Evolutionary conservation across 2,113 vertebrate species (phyloP).

Genomic region (Cavia aperea): DNA sequence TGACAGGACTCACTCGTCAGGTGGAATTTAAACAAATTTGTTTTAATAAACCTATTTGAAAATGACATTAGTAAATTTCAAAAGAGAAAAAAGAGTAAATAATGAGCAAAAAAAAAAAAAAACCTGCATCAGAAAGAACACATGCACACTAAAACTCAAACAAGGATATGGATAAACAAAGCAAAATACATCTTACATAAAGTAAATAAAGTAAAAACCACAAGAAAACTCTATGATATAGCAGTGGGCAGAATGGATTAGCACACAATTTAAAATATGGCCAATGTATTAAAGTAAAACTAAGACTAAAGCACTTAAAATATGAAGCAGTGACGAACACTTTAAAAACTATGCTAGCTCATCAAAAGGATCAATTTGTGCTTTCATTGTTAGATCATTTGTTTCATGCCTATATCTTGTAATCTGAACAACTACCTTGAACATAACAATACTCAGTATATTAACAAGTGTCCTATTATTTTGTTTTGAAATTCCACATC

Average conservation of each 20-base stretch:
- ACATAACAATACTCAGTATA: no score
- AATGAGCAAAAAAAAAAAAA: neutral
- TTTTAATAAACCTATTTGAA: conserved; percentile 11
- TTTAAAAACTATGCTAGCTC: neutral
- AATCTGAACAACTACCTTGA: no score
- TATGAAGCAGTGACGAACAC: neutral
- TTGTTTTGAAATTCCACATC: no score
- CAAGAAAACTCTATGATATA: neutral
- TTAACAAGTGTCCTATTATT: no score
- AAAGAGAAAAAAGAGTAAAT: neutral
- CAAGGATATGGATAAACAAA: neutral
- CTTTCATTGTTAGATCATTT: no score
- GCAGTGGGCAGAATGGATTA: neutral
- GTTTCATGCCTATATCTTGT: no score
- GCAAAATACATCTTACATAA: neutral
- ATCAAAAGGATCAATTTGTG: no score
- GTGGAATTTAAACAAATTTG: neutral
- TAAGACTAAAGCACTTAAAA: conserved; percentile 10
- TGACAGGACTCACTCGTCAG: neutral
- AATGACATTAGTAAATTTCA: neutral
- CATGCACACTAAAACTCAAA: neutral
- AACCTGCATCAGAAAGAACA: neutral
- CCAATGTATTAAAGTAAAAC: neutral
- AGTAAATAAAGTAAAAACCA: neutral
- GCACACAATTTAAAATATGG: neutral